Evolutionary conservation across 2,888 invertebrate genomes (phyloP), one percentile per base, ranked within the genome.

Genomic region (Thalpophila matura): DNA sequence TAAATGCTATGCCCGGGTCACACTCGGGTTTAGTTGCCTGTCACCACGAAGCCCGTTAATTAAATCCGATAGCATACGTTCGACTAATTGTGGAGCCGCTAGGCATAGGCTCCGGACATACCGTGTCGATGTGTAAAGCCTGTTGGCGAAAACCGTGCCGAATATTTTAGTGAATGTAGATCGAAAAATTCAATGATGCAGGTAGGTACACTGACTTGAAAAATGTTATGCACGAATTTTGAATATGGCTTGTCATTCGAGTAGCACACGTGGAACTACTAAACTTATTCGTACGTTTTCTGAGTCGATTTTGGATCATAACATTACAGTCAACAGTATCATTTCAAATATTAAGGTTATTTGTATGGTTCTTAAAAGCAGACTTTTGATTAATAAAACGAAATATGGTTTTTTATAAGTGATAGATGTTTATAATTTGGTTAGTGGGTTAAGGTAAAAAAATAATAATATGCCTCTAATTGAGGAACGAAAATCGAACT

Each of bases 1-100:
- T 43, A 43, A 70, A 64, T 46, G 40, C 38, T 50, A 22, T 64
- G 38, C 37, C 20, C 20, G 2, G 72, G 12, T 37, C 40, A 60
- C 12, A 35, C 27, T 43, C 29, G 16, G 37, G 35, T 65, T 45
- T 63, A 46, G 37, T 38, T 51, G 18, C 50, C 37, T 50, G 67
- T 59, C 54, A 67, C 60, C 26, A 54, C 53, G 38, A 46, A 49
- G 26, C 43, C 45, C 38, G 56, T 64, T 72, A 65, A 72, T 72
- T 68, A 51, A 68, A 56, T 64, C 65, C 50, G 20, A 56, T 46
- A 38, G 73, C 50, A 40, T 71, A 50, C 45, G 72, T 64, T 50
- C 50, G 47, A 46, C 72, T 68, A 64, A 68, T 72, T 72, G 72
- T 68, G 56, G 20, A 35, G 26, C 49, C 29, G 45, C 56, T n/a